A percentile compares a stretch with the other conserved stretches of the same genome.
Evolutionary conservation across 2,113 vertebrate genomes (phyloP).

Genomic region (Trogon melanurus): DNA sequence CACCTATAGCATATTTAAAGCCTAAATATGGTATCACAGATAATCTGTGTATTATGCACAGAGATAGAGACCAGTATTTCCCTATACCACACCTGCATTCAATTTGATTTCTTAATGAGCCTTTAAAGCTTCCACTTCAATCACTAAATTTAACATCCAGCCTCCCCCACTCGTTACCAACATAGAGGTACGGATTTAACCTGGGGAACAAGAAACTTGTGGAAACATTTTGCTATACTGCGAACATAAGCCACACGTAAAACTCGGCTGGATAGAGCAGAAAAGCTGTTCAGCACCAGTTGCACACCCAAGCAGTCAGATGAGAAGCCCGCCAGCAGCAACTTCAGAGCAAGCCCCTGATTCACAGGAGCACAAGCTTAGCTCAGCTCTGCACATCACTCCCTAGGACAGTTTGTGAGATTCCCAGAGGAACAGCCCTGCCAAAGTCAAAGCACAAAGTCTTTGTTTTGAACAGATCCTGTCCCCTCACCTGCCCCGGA

Average conservation of each 20-base stretch:
- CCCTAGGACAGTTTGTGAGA: neutral
- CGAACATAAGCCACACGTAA: accelerated
- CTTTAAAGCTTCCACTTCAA: neutral
- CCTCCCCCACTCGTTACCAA: neutral
- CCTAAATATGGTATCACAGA: neutral
- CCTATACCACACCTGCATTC: neutral
- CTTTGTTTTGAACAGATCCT: neutral
- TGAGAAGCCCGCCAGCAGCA: neutral
- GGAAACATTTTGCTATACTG: neutral
- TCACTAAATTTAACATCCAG: neutral
- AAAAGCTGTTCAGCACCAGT: neutral
- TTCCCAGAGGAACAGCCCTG: neutral
- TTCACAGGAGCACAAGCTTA: neutral
- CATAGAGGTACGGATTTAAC: accelerated
- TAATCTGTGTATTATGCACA: neutral
- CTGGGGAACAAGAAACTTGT: accelerated
- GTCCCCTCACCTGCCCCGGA: neutral
- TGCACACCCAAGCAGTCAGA: neutral
- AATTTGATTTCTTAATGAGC: neutral
- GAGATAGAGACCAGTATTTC: neutral
- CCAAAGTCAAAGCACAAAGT: neutral
- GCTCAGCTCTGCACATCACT: neutral
- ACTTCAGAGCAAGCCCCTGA: neutral
- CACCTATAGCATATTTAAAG: neutral
- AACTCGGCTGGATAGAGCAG: neutral